A percentile compares a stretch with the other conserved stretches of the same genome.
These are phyloP conservation scores for Eidolon dupreanum DNA, from an alignment of 2,797 vertebrate genomes.

Conservation along the genomic window DNA sequence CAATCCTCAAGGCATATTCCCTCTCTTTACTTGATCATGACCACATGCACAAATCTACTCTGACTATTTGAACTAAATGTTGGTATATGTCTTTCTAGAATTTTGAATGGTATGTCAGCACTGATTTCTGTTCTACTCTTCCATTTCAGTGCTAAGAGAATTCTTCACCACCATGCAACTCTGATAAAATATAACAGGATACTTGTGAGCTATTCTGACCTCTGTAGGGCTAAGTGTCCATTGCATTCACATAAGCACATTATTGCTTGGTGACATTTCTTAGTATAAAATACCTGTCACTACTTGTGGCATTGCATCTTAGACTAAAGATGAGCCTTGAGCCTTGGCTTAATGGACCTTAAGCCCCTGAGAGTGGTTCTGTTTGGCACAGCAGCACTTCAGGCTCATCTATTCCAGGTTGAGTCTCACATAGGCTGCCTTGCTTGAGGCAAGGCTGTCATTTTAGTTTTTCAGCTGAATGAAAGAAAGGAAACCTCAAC, in stretches of 20 bases:
- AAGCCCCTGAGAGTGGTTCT: background rate
- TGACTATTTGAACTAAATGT: background rate
- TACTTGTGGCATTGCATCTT: background rate
- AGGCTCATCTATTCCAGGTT: background rate
- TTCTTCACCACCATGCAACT: background rate
- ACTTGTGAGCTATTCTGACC: background rate
- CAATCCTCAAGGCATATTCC: background rate
- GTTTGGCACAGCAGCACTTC: background rate
- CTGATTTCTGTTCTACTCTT: background rate
- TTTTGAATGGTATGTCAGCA: background rate
- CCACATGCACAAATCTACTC: background rate
- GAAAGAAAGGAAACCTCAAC: background rate
- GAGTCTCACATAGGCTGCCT: background rate
- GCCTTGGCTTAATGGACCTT: background rate
- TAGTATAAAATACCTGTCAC: slow-evolving; percentile 41
- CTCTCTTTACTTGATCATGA: background rate
- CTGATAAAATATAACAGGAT: background rate
- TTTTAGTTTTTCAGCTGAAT: background rate
- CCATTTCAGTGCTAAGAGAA: background rate
- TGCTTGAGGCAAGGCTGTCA: background rate
- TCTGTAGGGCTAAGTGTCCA: background rate
- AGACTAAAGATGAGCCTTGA: slow-evolving; percentile 31
- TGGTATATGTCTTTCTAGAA: background rate
- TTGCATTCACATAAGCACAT: background rate
- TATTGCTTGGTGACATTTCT: background rate